A percentile compares a stretch with the other conserved stretches of the same genome.
Evolutionary conservation across 2,797 vertebrate species (phyloP).

Genomic region (Pangasius mekongensis): DNA sequence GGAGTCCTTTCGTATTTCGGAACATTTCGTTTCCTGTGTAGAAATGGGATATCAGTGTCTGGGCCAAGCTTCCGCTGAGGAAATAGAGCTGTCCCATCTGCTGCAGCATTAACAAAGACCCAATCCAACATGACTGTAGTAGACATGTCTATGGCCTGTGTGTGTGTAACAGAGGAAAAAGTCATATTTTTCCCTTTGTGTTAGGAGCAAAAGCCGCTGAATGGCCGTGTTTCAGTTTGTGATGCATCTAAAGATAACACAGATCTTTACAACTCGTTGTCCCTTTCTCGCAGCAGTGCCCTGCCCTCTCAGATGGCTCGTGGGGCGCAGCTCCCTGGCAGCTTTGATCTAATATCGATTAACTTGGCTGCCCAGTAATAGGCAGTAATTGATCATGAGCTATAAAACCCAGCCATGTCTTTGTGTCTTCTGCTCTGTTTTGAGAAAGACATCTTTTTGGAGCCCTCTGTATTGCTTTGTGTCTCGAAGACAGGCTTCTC

Average conservation of each 20-base stretch:
- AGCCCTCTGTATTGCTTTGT: not conserved
- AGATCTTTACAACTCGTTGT: conserved; percentile 59
- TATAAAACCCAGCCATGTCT: conserved; percentile 38
- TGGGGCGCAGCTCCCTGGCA: conserved; percentile 63
- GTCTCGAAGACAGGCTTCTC: not conserved
- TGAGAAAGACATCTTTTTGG: not conserved
- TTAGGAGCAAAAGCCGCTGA: conserved; percentile 25
- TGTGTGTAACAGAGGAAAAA: not conserved
- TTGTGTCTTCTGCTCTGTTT: not conserved
- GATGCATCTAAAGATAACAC: conserved; percentile 60
- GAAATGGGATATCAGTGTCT: conserved; percentile 27
- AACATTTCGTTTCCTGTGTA: conserved; percentile 35
- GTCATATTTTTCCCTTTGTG: not conserved
- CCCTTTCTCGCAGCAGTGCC: conserved; percentile 50
- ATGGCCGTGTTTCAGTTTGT: conserved; percentile 5
- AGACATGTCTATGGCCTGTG: conserved; percentile 22
- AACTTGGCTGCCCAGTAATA: conserved; percentile 66
- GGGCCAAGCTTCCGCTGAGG: conserved; percentile 31
- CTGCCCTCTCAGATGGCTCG: conserved; percentile 64
- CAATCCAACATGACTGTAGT: conserved; percentile 40
- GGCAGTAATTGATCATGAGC: conserved; percentile 66
- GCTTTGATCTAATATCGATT: conserved; percentile 77
- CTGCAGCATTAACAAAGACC: conserved; percentile 23
- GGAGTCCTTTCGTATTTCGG: conserved; percentile 21
- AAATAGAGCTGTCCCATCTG: conserved; percentile 52